Evolutionary conservation across 2,113 vertebrate species (phyloP), one percentile per base, ranked within the genome.

Genomic region (Corvus hawaiiensis): DNA sequence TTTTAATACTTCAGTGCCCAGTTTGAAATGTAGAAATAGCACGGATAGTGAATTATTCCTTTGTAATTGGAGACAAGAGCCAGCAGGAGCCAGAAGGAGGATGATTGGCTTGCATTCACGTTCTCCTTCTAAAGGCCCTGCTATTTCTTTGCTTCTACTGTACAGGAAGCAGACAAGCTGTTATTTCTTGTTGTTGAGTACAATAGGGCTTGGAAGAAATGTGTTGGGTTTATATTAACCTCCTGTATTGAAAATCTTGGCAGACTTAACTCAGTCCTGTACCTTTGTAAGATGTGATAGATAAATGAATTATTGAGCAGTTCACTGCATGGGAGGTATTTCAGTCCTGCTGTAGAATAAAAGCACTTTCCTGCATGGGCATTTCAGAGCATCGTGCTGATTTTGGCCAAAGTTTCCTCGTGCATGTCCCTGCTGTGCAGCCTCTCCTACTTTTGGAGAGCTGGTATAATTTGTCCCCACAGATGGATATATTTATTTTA

Each of bases 11-110:
- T 91, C 75, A 79, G 78, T 84, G 66, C 59, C 72, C 88, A 88
- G 84, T 95, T 96, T 96, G 89, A 97, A 96, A 92, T 78, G 82
- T 93, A 87, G 86, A 95, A 96, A 94, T 95, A 90, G 76, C 79
- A 84, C 55, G 41, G 84, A 84, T 58, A 62, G 75, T 26, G 85
- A 97, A 92, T 96, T 97, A 96, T 93, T 67, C 52, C 74, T 97
- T 96, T 96, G 86, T 96, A 85, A 97, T 78, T 96, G 93, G 75
- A 96, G 73, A 96, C 15, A 49, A 93, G 92, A 96, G n/a, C 32
- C 81, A 88, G 94, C 89, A 90, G 95, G 95, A 95, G 90, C 86
- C 81, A 93, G 86, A 56, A 91, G 67, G 89, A 93, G 91, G 87
- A 92, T 76, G 93, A 89, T 32, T 97, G 91, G 77, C 75, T 94